Evolutionary conservation across 2,113 vertebrate genomes (phyloP), one percentile per base, ranked within the genome.

Genomic region (Erythrocercus mccallii): DNA sequence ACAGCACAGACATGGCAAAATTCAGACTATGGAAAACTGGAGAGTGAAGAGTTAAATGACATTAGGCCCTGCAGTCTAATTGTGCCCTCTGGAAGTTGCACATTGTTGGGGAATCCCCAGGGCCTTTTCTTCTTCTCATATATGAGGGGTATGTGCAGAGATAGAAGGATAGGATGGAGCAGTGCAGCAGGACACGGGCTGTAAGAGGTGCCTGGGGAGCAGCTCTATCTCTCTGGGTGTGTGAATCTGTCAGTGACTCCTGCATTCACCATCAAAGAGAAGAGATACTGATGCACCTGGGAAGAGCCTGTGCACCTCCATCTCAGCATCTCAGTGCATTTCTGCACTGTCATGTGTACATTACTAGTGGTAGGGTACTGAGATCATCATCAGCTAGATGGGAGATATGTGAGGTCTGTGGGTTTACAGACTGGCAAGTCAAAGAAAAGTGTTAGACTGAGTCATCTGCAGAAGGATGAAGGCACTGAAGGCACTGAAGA

Each of bases 361-460:
- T 74, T 90, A n/a, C 4, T 37, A 37, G 71, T 9, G 15, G 57
- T 28, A 65, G 48, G 65, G 44, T 57, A 40, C 74, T 71, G 81
- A 74, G 83, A 71, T 79, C 11, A 0, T 31, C 83, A 79, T 14
- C 76, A 84, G 57, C 57, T 74, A 61, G 65, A 78, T 44, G 65
- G 64, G 35, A 92, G 91, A 65, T 27, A 58, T 24, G 66, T 94
- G 90, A 92, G 81, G 86, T 94, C 94, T 95, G 91, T 89, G 92
- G 91, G 65, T 91, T 95, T 92, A 42, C 60, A 86, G 86, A 51
- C 54, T 24, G 37, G 53, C 69, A 89, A 92, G 57, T 35, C 38
- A 90, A 88, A 88, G 53, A 83, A 84, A 90, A 82, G 72, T 70
- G 60, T 68, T 68, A 91, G 44, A 73, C 48, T 90, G 91, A 92